Percentiles rank a stretch among this genome's conserved stretches.
phyloP scores from a whole-genome alignment of 2,888 invertebrate genomes.

The Cataglyphis cursor region DNA sequence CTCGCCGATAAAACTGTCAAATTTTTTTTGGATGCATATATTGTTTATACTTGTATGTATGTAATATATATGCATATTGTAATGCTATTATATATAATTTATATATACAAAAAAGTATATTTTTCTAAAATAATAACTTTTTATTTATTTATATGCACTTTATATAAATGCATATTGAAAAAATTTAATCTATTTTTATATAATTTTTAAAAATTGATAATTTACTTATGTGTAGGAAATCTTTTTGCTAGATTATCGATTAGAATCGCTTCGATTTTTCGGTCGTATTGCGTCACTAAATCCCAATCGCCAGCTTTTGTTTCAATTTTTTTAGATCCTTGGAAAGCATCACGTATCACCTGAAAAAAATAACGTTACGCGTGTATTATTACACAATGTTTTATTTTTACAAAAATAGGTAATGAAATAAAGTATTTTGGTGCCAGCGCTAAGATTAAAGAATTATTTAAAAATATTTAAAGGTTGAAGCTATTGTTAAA shows the following conservation, averaged over 20 bases:
- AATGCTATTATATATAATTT: background rate
- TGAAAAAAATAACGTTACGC: conserved; percentile 53
- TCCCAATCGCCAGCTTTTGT: conserved; percentile 91
- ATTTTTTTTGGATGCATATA: background rate
- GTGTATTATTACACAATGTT: background rate
- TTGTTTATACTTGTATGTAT: background rate
- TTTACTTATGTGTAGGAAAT: conserved; percentile 90
- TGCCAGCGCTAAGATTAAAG: too few species aligned
- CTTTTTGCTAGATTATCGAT: conserved; percentile 88
- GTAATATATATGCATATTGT: too few species aligned
- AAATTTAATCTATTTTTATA: background rate
- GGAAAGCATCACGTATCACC: conserved; percentile 81
- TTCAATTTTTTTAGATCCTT: conserved; percentile 84
- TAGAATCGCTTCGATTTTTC: conserved; percentile 91
- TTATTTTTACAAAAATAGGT: conserved; percentile 13
- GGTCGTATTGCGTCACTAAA: conserved; percentile 94
- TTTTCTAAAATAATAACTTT: background rate
- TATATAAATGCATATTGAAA: background rate
- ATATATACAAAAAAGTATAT: background rate
- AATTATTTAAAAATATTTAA: too few species aligned
- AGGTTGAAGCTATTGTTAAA: too few species aligned
- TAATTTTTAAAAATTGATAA: conserved; percentile 43
- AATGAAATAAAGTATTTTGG: background rate
- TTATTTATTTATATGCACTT: background rate
- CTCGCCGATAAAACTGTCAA: conserved; percentile 93